Conservation (phyloP, 2,888 invertebrate genomes). For the Aporophyla lueneburgensis region DNA sequence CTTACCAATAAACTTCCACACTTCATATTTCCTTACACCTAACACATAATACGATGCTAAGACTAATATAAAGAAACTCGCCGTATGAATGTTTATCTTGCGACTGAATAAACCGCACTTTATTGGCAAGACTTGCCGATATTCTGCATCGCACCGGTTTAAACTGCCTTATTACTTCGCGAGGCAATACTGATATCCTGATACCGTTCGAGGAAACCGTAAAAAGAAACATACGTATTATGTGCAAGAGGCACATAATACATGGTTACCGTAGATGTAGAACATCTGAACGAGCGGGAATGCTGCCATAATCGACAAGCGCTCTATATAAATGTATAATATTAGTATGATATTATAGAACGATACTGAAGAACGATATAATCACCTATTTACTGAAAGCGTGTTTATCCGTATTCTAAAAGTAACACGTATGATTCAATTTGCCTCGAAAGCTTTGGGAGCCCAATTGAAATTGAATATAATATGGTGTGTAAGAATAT, state of each 20-base stretch:
- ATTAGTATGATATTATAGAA: slow-evolving; percentile 9
- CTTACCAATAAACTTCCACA: background rate
- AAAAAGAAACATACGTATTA: background rate
- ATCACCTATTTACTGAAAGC: slow-evolving; percentile 16
- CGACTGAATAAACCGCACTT: slow-evolving; percentile 21
- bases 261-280: background rate
- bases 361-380: background rate
- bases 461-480: slow-evolving; percentile 35
- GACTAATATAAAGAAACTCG: slow-evolving; percentile 21
- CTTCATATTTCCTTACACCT: background rate
- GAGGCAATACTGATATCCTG: slow-evolving; percentile 14
- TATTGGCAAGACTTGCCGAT: slow-evolving; percentile 39
- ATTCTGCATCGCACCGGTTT: slow-evolving; percentile 10
- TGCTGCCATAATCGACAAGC: background rate
- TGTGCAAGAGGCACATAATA: background rate
- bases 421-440: slow-evolving; percentile 22
- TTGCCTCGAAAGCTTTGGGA: slow-evolving; percentile 15
- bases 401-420: slow-evolving; percentile 8
- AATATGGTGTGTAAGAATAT: slow-evolving; percentile 11
- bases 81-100: slow-evolving; percentile 27
- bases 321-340: slow-evolving; percentile 25
- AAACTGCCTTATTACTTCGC: slow-evolving; percentile 45
- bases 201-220: background rate
- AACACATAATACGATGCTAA: background rate
- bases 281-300: background rate